Base-by-base conservation (phyloP, 2,113 vertebrate genomes). In the Apteryx mantelli region DNA sequence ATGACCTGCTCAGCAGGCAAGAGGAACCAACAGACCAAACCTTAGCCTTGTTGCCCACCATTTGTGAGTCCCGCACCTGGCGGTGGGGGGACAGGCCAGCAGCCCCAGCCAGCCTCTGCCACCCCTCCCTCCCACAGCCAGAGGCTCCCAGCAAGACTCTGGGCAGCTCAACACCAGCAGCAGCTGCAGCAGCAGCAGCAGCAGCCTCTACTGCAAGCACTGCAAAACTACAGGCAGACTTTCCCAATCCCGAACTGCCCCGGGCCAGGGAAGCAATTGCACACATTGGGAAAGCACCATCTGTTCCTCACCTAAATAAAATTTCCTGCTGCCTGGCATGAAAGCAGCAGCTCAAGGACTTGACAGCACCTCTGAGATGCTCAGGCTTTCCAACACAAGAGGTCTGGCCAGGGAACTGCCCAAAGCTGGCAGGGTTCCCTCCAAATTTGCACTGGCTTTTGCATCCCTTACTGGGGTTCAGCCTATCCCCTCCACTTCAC, bases 171-270 rank as follows among this genome's bases (percentile, higher is more conserved):
- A 11, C 32, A 7, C 30, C 56, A 32, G 19, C 69, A 20, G 14
- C 84, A 52, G 32, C 3, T 9, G 92, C 21, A 73, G 86, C 94
- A 83, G 80, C 86, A 83, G 80, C 86, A 38, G 36, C 36, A 97
- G 95, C 96, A 96, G 83, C 96, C 96, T 81, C 96, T 95, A 89
- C 91, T 95, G 96, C 75, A 48, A 85, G 94, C 38, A 4, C 70
- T 60, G 95, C 85, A 64, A 42, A 93, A 97, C 90, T 96, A 92
- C 96, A 97, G 74, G 22, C 24, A 34, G 11, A 26, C 69, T 12
- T 7, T 44, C 13, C 61, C 55, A 5, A 58, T 32, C 53, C 18
- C 34, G 9, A 71, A 22, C 66, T 48, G 44, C 44, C 21, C 53
- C 3, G 44, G 42, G 42, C 21, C 15, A 10, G 66, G 24, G 24